phyloP scores from a whole-genome alignment of 1,140 invertebrate species.

The Carposina sasakii region DNA sequence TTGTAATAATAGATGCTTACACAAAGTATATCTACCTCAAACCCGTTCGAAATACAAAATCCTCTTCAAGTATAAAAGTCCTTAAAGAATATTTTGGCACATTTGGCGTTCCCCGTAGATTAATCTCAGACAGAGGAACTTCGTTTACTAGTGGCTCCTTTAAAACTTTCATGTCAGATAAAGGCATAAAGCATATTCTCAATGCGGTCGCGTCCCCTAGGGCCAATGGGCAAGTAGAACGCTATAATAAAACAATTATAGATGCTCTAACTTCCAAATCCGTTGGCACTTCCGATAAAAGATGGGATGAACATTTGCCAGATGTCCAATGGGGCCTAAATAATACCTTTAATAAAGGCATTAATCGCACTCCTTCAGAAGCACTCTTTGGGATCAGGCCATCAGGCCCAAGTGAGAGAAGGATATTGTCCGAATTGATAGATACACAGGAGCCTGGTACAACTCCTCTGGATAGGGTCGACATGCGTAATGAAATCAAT shows the following conservation, averaged over 20 bases:
- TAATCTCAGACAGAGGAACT: constrained; percentile 6
- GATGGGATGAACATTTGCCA: constrained; percentile 5
- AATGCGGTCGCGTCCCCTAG: constrained; percentile 6
- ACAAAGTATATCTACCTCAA: constrained; percentile 7
- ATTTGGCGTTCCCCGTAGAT: constrained; percentile 5
- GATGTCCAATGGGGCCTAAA: constrained; percentile 9
- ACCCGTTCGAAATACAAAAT: constrained; percentile 7
- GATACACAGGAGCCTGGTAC: neutral
- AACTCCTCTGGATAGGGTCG: neutral
- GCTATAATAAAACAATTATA: constrained; percentile 1
- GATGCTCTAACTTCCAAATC: neutral
- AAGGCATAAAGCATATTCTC: constrained; percentile 6
- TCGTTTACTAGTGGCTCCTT: constrained; percentile 4
- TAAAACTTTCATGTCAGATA: neutral
- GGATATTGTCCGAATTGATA: neutral
- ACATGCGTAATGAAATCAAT: neutral
- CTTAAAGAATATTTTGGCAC: constrained; percentile 8
- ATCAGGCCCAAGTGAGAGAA: neutral
- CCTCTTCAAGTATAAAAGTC: neutral
- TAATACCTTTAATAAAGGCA: constrained; percentile 11
- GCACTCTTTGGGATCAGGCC: neutral
- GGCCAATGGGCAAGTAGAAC: constrained; percentile 6
- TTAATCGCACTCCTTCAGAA: neutral
- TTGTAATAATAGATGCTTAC: constrained; percentile 6
- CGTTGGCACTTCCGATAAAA: neutral